Percentiles rank a stretch among this genome's conserved stretches.
Conservation (phyloP, 2,113 vertebrate species). For the Leptosomus discolor region DNA sequence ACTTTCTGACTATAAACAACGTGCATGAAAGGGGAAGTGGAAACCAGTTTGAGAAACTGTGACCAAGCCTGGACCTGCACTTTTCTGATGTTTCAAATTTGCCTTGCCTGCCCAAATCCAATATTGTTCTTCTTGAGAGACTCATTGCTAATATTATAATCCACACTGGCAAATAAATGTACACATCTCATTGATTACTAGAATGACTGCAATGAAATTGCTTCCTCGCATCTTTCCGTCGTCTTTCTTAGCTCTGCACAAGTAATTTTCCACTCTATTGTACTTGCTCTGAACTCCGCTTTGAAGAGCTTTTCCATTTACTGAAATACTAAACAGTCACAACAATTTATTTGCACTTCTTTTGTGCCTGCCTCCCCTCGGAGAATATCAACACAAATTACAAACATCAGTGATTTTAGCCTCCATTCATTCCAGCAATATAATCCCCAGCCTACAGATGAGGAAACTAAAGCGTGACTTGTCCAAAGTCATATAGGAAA, state of each 20-base stretch:
- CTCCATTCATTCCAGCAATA: constrained; percentile 45
- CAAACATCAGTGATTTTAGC: constrained; percentile 56
- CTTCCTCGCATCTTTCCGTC: neutral
- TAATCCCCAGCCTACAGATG: constrained; percentile 23
- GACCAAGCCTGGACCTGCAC: neutral
- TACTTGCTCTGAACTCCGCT: constrained; percentile 45
- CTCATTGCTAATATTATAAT: constrained; percentile 13
- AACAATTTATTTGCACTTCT: constrained; percentile 60
- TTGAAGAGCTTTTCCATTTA: constrained; percentile 58
- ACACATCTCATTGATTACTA: constrained; percentile 18
- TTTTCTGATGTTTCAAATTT: neutral
- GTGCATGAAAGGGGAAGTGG: neutral
- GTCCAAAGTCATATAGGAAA: constrained; percentile 39
- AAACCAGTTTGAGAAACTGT: neutral
- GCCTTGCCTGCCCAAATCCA: neutral
- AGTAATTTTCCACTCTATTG: constrained; percentile 61
- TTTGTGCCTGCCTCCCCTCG: constrained; percentile 48
- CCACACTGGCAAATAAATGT: neutral
- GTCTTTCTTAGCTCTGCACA: constrained; percentile 18
- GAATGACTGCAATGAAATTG: constrained; percentile 48
- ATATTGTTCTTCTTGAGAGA: neutral
- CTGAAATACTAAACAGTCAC: constrained; percentile 60
- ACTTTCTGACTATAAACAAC: neutral
- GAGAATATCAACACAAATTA: constrained; percentile 66
- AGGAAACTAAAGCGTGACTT: constrained; percentile 38